Conservation (phyloP, 2,888 invertebrate species). For the Eumerus sabulonum region DNA sequence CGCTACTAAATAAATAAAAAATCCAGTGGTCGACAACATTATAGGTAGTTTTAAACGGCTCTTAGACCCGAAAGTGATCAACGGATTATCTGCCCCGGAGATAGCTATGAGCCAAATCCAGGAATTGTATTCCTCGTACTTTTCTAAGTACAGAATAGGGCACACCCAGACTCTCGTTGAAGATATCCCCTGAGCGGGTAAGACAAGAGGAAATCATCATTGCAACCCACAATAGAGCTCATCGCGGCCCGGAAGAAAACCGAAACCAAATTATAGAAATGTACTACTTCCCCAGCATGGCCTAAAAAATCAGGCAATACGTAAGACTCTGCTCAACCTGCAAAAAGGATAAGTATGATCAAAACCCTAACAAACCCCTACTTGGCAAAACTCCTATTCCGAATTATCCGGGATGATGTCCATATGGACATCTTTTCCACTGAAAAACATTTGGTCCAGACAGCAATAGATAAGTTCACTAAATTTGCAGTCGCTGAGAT, state of each 20-base stretch:
- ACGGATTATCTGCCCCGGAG: conserved; percentile 8
- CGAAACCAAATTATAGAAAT: conserved; percentile 6
- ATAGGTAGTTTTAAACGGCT: conserved; percentile 20
- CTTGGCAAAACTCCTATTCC: neutral
- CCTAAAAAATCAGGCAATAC: neutral
- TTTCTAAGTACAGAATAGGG: neutral
- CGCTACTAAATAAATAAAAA: too few species aligned
- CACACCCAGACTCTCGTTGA: neutral
- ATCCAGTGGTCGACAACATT: too few species aligned
- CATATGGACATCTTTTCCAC: neutral
- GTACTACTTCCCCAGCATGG: neutral
- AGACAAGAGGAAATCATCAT: neutral
- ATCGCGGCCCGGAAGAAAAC: too few species aligned
- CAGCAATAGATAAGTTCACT: neutral
- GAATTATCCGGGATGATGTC: conserved; percentile 1
- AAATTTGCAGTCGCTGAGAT: neutral
- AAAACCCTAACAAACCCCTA: neutral
- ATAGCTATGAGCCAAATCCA: too few species aligned
- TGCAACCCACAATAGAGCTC: neutral
- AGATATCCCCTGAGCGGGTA: neutral
- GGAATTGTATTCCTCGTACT: conserved; percentile 4
- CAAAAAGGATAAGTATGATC: neutral
- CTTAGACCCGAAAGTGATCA: neutral
- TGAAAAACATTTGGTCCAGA: neutral
- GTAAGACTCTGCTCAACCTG: neutral